Base-by-base conservation (phyloP, 2,113 vertebrate genomes). In the Platycercus adscitus region DNA sequence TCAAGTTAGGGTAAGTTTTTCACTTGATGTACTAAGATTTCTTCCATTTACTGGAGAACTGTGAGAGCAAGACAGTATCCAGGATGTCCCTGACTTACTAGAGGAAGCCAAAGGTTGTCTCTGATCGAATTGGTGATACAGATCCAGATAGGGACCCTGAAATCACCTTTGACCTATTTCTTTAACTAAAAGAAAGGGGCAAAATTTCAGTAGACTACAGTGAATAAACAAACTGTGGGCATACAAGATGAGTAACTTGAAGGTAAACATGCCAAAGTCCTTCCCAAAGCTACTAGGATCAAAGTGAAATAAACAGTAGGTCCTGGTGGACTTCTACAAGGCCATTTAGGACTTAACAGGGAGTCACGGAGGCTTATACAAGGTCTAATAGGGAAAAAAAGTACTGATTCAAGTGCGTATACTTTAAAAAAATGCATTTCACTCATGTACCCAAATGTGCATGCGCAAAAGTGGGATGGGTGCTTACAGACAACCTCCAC, bases 31-130 rank as follows among this genome's bases (percentile, higher is more conserved):
- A 52, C n/a, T 63, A 43, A 77, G 31, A 53, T 90, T 86, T 77
- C 29, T 78, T 31, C 23, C 3, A 4, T 3, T 81, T 25, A 20
- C 41, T 65, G 61, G 21, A 46, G 47, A 88, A 43, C n/a, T 41
- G 39, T 44, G 81, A 61, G 41, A 87, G 28, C 55, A 64, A 58
- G 37, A 46, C 1, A 0, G 23, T 55, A 28, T 73, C 35, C 52
- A 56, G 86, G 58, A 60, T 43, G 39, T 24, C 17, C 1, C 76
- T 87, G 69, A 28, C 10, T 87, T 75, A 75, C 29, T 12, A 61
- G 61, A 85, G 31, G 53, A 84, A 97, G 56, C 35, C 86, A 93
- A 84, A 96, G 86, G 90, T 83, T 93, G 55, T 77, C 60, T 94
- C 52, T 91, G 56, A 76, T 52, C 1, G 2, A 78, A 87, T 24